Conservation (phyloP, 92 coral and sea anemone genomes). For the Porites divaricata region DNA sequence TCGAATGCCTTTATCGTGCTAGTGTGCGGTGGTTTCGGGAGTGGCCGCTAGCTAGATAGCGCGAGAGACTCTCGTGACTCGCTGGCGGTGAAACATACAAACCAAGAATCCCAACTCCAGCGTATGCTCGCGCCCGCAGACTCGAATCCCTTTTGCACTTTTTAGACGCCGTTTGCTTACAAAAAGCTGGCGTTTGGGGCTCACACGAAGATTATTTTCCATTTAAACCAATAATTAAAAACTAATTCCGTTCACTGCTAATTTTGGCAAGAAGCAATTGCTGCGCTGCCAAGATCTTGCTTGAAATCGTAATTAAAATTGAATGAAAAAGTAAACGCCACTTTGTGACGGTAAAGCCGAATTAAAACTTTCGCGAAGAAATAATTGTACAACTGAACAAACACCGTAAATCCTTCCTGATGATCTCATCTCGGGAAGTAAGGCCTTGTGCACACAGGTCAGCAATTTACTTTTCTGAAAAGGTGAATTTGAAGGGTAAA, state of each 20-base stretch:
- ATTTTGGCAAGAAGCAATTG: slow-evolving; percentile 19
- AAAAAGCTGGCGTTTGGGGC: background rate
- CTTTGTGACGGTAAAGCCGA: slow-evolving; percentile 14
- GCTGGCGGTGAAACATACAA: too few species aligned
- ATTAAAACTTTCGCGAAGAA: slow-evolving; percentile 4
- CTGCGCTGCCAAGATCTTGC: slow-evolving; percentile 8
- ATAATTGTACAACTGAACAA: slow-evolving; percentile 13
- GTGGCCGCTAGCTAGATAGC: too few species aligned
- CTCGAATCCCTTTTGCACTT: background rate
- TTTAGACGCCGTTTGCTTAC: background rate
- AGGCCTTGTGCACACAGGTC: slow-evolving; percentile 26
- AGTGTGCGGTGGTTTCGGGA: too few species aligned
- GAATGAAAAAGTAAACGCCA: slow-evolving; percentile 31
- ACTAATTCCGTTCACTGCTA: background rate
- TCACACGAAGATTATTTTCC: background rate
- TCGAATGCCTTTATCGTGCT: too few species aligned
- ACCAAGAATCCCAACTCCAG: too few species aligned
- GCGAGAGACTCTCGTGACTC: too few species aligned
- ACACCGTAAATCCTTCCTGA: slow-evolving; percentile 25
- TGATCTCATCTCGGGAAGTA: slow-evolving; percentile 5
- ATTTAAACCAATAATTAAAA: background rate
- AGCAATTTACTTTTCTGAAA: background rate
- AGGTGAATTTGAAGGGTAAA: background rate
- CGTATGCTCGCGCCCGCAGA: background rate
- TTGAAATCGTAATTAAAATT: slow-evolving; percentile 22